phyloP scores from a whole-genome alignment of 2,888 invertebrate genomes.

The Drosophila suboccidentalis region DNA sequence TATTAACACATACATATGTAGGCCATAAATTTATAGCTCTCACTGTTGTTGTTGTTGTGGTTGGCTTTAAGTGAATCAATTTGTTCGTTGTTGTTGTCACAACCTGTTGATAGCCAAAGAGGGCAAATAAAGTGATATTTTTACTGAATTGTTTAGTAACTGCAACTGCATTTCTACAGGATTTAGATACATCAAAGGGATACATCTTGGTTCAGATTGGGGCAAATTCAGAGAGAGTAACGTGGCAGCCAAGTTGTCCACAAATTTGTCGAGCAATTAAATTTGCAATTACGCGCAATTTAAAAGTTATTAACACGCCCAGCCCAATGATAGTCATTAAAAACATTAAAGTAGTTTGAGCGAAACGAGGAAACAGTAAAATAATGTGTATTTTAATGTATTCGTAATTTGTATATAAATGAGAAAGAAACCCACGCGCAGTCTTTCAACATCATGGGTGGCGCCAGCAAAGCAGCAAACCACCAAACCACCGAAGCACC shows the following conservation, averaged over 20 bases:
- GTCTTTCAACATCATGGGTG: conserved; percentile 41
- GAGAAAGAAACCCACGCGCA: conserved; percentile 52
- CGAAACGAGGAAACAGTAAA: conserved; percentile 24
- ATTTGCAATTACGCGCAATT: conserved; percentile 74
- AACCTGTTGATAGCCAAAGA: conserved; percentile 36
- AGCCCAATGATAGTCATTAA: conserved; percentile 34
- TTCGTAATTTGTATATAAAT: conserved; percentile 31
- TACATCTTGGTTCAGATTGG: no score
- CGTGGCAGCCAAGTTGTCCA: conserved; percentile 16
- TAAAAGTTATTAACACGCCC: conserved; percentile 72
- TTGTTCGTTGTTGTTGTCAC: conserved; percentile 15
- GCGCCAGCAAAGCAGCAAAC: conserved; percentile 29
- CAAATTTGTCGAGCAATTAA: conserved; percentile 10
- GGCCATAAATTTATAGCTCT: conserved; percentile 37
- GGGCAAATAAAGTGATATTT: not conserved
- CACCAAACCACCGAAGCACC: not conserved
- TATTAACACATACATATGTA: conserved; percentile 50
- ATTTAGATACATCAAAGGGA: not conserved
- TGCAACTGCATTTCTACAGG: not conserved
- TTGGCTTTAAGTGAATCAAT: conserved; percentile 28
- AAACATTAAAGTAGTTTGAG: conserved; percentile 49
- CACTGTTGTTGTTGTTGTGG: conserved; percentile 25
- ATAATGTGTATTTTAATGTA: conserved; percentile 27
- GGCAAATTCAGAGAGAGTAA: not conserved
- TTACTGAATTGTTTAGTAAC: not conserved